Base-by-base conservation (phyloP, 2,888 invertebrate genomes). In the Sarcophaga subvicina region DNA sequence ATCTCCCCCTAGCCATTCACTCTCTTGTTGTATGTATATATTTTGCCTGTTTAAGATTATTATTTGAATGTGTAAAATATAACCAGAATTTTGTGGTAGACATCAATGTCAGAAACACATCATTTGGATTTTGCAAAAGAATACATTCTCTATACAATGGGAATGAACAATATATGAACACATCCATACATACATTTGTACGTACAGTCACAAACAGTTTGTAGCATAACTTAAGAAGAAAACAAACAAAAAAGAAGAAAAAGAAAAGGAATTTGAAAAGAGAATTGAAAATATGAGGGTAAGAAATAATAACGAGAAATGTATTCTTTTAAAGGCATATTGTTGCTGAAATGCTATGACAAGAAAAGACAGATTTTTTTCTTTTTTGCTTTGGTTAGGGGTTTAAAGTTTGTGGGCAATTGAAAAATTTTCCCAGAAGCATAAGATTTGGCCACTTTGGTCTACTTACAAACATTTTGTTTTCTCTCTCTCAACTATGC, bases 81-180 rank as follows among this genome's bases (percentile, higher is more conserved):
- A 83, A 79, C 79, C 79, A 79, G 27, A 83, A 63, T 54, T 47
- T 84, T 79, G 79, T 63, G 83, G 83, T 75, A 70, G 75, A 79
- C 70, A 71, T 75, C 63, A 75, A 79, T 70, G 83, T 80, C 79
- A 80, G 63, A 70, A 75, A 66, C 78, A 75, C 17, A 63, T 84
- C 54, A 79, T 45, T 80, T 22, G 71, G 37, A 59, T 49, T 77
- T 70, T 64, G 60, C 14, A 66, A 66, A 71, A 71, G 20, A 37
- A 69, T 22, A n/a, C 20, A 60, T 20, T 37, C 37, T 37, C 8
- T 37, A 37, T 37, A 37, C 8, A 37, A 37, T 37, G 37, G 6
- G 8, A 37, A 8, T 37, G 37, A 37, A 37, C 37, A 37, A 37
- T 37, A 37, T 37, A 8, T 67, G 25, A 60, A 69, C 37, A 60